phyloP scores from a whole-genome alignment of 30 jellyfish, hydroid and myxozoan genomes.

The Phacellophora camtschatica region DNA sequence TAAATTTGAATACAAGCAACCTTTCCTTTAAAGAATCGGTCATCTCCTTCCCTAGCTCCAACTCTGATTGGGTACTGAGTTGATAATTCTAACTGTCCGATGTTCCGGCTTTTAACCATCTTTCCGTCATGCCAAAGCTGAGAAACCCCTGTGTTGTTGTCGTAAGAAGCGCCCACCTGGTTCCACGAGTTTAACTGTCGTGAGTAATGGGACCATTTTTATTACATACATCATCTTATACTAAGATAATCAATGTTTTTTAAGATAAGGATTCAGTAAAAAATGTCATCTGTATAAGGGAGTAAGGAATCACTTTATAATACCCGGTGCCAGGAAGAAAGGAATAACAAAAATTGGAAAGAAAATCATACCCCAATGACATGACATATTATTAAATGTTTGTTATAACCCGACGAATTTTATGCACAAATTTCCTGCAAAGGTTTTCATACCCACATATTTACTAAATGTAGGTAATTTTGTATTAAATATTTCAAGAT shows the following conservation, averaged over 20 bases:
- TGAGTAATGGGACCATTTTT: too few relatives aligned
- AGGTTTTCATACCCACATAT: too few relatives aligned
- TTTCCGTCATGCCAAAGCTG: conserved; percentile 99
- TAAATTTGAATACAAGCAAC: conserved; percentile 88
- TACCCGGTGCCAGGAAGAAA: too few relatives aligned
- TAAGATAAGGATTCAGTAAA: too few relatives aligned
- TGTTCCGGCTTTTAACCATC: conserved; percentile 96
- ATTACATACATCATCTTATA: too few relatives aligned
- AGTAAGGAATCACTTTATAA: too few relatives aligned
- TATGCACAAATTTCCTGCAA: too few relatives aligned
- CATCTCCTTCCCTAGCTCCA: conserved; percentile 98
- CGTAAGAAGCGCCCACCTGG: conserved; percentile 98
- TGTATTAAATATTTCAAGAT: too few relatives aligned
- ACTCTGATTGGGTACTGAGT: conserved; percentile 85
- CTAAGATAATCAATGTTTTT: too few relatives aligned
- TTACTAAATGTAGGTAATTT: too few relatives aligned
- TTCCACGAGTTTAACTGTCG: conserved; percentile 84
- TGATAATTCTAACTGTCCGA: conserved; percentile 87
- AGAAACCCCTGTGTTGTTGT: conserved; percentile 94
- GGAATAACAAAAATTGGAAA: not conserved
- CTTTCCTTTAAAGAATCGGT: conserved; percentile 88
- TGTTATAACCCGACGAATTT: not conserved
- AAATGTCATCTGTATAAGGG: too few relatives aligned
- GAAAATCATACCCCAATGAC: not conserved
- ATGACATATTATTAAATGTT: not conserved